Percentiles rank a stretch among this genome's conserved stretches.
These are phyloP conservation scores for Hippoglossus stenolepis DNA, from an alignment of 2,113 vertebrate species.

Conservation along the genomic window DNA sequence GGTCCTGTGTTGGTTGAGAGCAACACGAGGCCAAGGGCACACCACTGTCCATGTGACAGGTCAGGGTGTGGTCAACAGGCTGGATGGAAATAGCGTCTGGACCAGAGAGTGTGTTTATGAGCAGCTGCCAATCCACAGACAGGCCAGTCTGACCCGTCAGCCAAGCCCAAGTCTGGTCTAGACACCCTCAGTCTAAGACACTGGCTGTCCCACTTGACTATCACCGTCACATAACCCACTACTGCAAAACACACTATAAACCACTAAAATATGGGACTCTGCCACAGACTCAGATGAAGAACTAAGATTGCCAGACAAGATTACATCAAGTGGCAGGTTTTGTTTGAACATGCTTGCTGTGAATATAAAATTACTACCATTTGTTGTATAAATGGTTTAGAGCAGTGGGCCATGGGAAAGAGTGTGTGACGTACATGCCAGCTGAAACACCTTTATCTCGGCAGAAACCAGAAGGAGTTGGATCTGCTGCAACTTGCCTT, in stretches of 20 bases:
- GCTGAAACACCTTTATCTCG: slow-evolving; percentile 39
- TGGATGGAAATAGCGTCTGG: slow-evolving; percentile 80
- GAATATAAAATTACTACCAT: slow-evolving; percentile 32
- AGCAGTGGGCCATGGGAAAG: slow-evolving; percentile 30
- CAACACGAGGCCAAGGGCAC: slow-evolving; percentile 52
- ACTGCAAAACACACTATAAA: slow-evolving; percentile 33
- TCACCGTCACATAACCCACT: slow-evolving; percentile 57
- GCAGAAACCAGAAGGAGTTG: slow-evolving; percentile 30
- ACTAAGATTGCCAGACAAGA: slow-evolving; percentile 7
- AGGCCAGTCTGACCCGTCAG: slow-evolving; percentile 52
- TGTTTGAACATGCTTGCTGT: slow-evolving; percentile 18
- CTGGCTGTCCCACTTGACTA: slow-evolving; percentile 43
- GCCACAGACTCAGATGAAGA: slow-evolving; percentile 27
- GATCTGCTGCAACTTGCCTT: slow-evolving; percentile 71
- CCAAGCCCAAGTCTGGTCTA: slow-evolving; percentile 80
- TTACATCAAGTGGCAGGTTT: slow-evolving; percentile 16
- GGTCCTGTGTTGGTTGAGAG: slow-evolving; percentile 32
- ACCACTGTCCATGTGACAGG: slow-evolving; percentile 69
- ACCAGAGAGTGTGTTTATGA: slow-evolving; percentile 69
- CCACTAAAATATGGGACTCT: slow-evolving; percentile 38
- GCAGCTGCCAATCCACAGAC: slow-evolving; percentile 73
- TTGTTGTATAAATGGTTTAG: slow-evolving; percentile 32
- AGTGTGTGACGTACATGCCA: slow-evolving; percentile 40
- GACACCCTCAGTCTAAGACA: slow-evolving; percentile 62
- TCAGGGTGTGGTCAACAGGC: slow-evolving; percentile 79